Percentiles rank a stretch among this genome's conserved stretches.
Evolutionary conservation across 2,797 vertebrate species (phyloP).

Genomic region (Erethizon dorsatum): DNA sequence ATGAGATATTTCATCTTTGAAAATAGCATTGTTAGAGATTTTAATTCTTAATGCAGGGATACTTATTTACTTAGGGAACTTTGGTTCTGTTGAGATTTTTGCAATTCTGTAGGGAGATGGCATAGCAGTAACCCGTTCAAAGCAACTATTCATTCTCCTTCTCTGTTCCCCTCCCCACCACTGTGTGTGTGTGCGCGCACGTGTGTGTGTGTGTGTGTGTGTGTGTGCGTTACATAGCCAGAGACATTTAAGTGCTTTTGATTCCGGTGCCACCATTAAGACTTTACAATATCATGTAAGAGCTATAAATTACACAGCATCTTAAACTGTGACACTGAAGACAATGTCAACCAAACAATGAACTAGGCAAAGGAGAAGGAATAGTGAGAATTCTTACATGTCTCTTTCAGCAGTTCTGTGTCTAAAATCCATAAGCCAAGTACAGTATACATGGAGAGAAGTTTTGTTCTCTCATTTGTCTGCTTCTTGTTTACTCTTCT

Average conservation of each 20-base stretch:
- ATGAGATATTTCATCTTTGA: background rate
- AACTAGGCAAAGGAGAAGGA: background rate
- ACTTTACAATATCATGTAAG: background rate
- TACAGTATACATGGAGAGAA: background rate
- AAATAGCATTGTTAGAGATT: background rate
- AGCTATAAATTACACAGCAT: background rate
- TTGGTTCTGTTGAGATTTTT: background rate
- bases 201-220: background rate
- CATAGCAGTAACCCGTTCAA: background rate
- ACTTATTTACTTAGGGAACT: background rate
- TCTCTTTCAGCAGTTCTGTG: background rate
- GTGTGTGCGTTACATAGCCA: background rate
- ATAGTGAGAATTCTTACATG: background rate
- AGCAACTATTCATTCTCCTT: background rate
- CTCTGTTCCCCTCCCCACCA: background rate
- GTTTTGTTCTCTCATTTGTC: background rate
- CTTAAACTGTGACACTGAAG: background rate
- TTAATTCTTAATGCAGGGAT: background rate
- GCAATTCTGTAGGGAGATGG: background rate
- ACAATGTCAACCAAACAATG: background rate
- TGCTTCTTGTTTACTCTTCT: background rate
- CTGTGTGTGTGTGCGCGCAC: background rate
- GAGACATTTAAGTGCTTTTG: background rate
- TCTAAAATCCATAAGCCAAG: background rate
- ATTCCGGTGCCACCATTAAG: background rate